Evolutionary conservation across 2,797 vertebrate species (phyloP).

Genomic region (Sebastes minor): DNA sequence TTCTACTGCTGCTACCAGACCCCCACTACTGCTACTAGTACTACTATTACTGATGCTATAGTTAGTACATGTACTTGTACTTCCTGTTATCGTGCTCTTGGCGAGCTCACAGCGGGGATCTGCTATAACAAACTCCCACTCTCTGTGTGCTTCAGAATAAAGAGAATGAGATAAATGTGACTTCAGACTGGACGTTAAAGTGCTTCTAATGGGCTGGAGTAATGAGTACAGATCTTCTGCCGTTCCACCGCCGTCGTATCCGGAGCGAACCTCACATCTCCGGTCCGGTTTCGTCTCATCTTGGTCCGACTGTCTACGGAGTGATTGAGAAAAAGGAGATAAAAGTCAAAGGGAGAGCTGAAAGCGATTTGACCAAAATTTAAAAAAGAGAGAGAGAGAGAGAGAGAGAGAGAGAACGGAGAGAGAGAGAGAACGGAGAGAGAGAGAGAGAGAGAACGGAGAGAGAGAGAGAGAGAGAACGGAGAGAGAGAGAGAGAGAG

Average conservation of each 20-base stretch:
- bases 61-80: background rate
- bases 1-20: too few species aligned
- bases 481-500: background rate
- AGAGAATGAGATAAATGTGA: constrained; percentile 16
- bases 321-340: constrained; percentile 30
- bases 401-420: constrained; percentile 28
- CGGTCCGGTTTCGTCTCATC: background rate
- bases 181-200: constrained; percentile 15
- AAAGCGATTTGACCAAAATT: constrained; percentile 50
- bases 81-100: background rate
- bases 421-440: constrained; percentile 41
- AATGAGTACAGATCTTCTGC: constrained; percentile 4
- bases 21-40: background rate
- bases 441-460: constrained; percentile 45
- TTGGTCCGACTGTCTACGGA: background rate
- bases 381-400: background rate
- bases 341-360: constrained; percentile 40
- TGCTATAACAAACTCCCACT: constrained; percentile 23
- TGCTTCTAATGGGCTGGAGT: constrained; percentile 16
- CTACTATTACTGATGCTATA: background rate
- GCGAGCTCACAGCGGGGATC: background rate
- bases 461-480: constrained; percentile 35
- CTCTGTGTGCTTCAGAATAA: background rate
- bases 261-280: constrained; percentile 13
- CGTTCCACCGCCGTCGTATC: background rate